Evolutionary conservation across 2,888 invertebrate species (phyloP), one percentile per base, ranked within the genome.

Genomic region (Taphrorychus bicolor): DNA sequence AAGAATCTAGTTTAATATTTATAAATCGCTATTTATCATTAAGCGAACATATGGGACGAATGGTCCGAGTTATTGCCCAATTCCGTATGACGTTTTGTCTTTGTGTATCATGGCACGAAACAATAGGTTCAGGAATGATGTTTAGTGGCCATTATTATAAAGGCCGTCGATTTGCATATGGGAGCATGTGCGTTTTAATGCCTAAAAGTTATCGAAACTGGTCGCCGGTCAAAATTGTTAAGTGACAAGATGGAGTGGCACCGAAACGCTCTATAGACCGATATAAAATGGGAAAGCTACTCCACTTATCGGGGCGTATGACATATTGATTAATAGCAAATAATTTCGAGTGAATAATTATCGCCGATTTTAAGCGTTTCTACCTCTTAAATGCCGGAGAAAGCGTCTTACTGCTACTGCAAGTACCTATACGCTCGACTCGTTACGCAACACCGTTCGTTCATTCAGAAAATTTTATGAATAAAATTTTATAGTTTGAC

Each of bases 1-100:
- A 66, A 66, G 69, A 69, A 69, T 69, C 69, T 69, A 69, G 65
- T 69, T 69, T 66, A 69, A 69, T 69, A 67, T 63, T 63, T 67
- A 67, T 63, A 67, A 66, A 61, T 66, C 53, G 66, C 58, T 61
- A 61, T 66, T 66, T 66, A 66, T 61, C 61, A 58, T 41, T 58
- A 57, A 57, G 16, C 22, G 49, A 57, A 61, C 66, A 66, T 66
- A 66, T 66, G 66, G 66, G 66, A 66, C 66, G 61, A 66, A 66
- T 52, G 61, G 66, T 61, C 66, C 42, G 32, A 58, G 51, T 45
- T 61, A 61, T 66, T 66, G 66, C 66, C 61, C 42, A 66, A 66
- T 66, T 61, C 57, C 23, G 23, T 14, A 5, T 51, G 22, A 14
- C 45, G 18, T 7, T 52, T 52, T 16, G 52, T 18, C 48, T 48